Evolutionary conservation across 2,113 vertebrate species (phyloP).

Genomic region (Pterocles orientalis): DNA sequence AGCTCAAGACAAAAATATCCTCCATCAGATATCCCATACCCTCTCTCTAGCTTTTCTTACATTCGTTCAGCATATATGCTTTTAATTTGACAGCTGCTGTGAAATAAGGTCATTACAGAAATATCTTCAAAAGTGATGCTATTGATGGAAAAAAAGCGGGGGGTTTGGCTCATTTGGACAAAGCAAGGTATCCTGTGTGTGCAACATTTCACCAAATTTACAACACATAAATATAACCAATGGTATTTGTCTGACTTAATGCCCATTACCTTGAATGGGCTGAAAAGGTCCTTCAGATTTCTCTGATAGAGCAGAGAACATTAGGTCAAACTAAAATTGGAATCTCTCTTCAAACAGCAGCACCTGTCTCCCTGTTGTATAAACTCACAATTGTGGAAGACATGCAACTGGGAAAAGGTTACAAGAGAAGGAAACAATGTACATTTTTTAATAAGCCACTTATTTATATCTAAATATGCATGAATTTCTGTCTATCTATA

Average conservation of each 20-base stretch:
- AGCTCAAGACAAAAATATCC: background rate
- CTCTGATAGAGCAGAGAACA: background rate
- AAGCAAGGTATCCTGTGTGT: background rate
- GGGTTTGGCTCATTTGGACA: background rate
- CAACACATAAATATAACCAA: background rate
- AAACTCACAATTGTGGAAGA: background rate
- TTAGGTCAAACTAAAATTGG: background rate
- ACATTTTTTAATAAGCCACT: background rate
- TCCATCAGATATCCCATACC: background rate
- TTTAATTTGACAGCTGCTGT: background rate
- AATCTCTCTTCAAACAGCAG: background rate
- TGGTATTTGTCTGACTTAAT: background rate
- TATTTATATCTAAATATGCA: background rate
- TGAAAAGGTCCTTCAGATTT: background rate
- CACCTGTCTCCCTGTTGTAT: background rate
- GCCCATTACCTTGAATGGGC: background rate
- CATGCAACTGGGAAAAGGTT: background rate
- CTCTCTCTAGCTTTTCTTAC: background rate
- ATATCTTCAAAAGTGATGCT: background rate
- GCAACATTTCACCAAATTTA: background rate
- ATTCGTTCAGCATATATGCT: background rate
- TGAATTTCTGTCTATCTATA: background rate
- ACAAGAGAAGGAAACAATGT: background rate
- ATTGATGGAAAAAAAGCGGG: background rate
- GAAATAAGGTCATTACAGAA: background rate